Base-by-base conservation (phyloP, 2,797 vertebrate species). In the Pangasius krempfi region DNA sequence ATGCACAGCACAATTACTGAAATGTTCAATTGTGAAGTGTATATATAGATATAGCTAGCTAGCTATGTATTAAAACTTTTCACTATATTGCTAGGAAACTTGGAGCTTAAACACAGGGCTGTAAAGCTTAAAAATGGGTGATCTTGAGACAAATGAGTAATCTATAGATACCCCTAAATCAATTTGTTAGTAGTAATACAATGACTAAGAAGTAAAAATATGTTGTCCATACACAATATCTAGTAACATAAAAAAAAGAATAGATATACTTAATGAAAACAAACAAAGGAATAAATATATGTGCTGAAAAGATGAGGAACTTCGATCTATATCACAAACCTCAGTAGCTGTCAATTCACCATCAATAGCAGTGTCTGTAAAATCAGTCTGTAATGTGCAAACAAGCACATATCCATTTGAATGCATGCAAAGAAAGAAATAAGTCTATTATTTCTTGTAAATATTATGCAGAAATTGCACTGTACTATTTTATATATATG, bases 301-400 rank as follows among this genome's bases (percentile, higher is more conserved):
- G 44, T 33, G 30, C 44, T 52, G 62, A 60, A 79, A 60, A 10
- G 12, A 54, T 47, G 20, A 68, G 37, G 13, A 44, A 30, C 3
- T 7, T 20, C 3, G 20, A 54, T 16, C 56, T 68, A 80, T 37
- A 78, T 83, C 92, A 95, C 93, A 91, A 95, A 99, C 98, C 98
- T 99, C 98, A 0, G 98, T 98, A 90, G 97, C 97, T 1, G 98
- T 98, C 88, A 98, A 96, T 88, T 99, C 98, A 90, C 97, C 98
- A 16, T 99, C 98, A 4, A 97, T 93, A 0, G 96, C 97, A 0
- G 98, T 98, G 84, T 99, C 98, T 3, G 98, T 98, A 92, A 97
- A 95, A 93, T 99, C 98, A 6, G 97, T 98, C 98, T 99, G 92
- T 93, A 89, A 90, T 94, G 94, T 92, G 92, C 93, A 91, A 88